phyloP scores from a whole-genome alignment of 2,888 invertebrate genomes.

The Dicyrtoma fusca region DNA sequence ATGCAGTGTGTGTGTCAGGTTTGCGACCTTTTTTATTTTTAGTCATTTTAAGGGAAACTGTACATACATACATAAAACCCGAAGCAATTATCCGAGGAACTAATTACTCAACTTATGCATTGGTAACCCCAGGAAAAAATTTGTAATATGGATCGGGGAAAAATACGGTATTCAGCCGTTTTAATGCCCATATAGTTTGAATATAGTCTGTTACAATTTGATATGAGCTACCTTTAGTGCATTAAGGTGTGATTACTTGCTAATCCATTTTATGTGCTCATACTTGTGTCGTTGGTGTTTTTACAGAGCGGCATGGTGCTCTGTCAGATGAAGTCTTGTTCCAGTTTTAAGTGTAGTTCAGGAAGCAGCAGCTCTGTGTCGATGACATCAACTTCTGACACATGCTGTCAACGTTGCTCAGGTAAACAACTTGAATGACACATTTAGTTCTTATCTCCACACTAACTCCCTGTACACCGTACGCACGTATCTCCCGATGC shows the following conservation, averaged over 20 bases:
- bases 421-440: constrained; percentile 15
- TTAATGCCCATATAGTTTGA: too few relatives aligned
- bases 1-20: constrained; percentile 61
- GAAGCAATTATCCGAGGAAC: too few relatives aligned
- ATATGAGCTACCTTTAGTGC: too few relatives aligned
- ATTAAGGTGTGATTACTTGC: too few relatives aligned
- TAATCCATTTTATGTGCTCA: background rate
- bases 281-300: background rate
- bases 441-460: background rate
- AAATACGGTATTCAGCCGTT: too few relatives aligned
- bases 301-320: constrained; percentile 26
- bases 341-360: constrained; percentile 27
- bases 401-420: constrained; percentile 32
- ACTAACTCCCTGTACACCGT: background rate
- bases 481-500: too few relatives aligned
- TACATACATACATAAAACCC: too few relatives aligned
- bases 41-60: background rate
- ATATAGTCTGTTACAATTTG: too few relatives aligned
- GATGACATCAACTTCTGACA: constrained; percentile 16
- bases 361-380: background rate
- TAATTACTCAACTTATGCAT: too few relatives aligned
- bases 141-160: too few relatives aligned
- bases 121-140: too few relatives aligned
- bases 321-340: constrained; percentile 27
- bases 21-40: constrained; percentile 37